These are phyloP conservation scores for Noctua janthe DNA, from an alignment of 2,888 invertebrate genomes.

Conservation along the genomic window DNA sequence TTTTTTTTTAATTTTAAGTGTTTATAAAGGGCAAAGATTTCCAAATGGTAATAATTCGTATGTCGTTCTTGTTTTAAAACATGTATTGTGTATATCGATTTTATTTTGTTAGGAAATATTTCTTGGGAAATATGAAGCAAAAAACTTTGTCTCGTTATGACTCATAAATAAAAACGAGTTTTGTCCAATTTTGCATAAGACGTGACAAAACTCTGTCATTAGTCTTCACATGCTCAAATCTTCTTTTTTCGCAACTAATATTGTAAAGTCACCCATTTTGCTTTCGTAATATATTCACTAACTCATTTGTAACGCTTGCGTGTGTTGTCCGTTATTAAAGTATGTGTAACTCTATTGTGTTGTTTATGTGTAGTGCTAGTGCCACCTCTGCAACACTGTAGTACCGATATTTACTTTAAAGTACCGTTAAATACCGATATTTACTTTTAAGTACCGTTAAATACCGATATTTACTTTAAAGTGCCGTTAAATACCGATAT, in stretches of 20 bases:
- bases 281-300: conserved; percentile 17
- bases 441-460: not conserved
- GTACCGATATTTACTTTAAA: conserved; percentile 6
- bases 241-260: not conserved
- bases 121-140: not conserved
- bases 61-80: conserved; percentile 23
- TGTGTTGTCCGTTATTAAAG: conserved; percentile 50
- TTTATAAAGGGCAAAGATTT: conserved; percentile 31
- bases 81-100: conserved; percentile 15
- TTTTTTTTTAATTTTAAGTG: conserved; percentile 45
- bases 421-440: not conserved
- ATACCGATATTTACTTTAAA: not conserved
- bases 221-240: not conserved
- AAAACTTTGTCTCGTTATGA: not conserved
- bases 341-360: conserved; percentile 41
- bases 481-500: not conserved
- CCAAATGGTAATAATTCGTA: conserved; percentile 6
- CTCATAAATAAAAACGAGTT: not conserved
- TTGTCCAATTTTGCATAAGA: not conserved
- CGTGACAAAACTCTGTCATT: not conserved
- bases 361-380: conserved; percentile 50
- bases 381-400: conserved; percentile 4
- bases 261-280: not conserved
- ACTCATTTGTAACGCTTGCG: conserved; percentile 24
- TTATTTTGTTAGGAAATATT: conserved; percentile 16